Base-by-base conservation (phyloP, 2,888 invertebrate species). In the Cremastinae sp. region DNA sequence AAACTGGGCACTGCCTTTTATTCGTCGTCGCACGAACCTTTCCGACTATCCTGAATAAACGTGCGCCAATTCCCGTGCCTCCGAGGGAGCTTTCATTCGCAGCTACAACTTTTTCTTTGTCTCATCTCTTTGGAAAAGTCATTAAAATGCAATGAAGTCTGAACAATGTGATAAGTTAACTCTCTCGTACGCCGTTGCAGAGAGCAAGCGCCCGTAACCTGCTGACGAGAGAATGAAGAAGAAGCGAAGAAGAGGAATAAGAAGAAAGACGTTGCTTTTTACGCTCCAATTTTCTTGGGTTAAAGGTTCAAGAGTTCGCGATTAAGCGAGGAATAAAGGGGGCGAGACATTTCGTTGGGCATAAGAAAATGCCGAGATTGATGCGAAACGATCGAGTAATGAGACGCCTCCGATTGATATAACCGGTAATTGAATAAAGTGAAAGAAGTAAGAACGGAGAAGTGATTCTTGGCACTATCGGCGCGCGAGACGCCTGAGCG, bases 341-440 rank as follows among this genome's bases (percentile, higher is more conserved):
- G 12, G 3, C 9, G 14, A 41, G 12, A 5, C 12, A 43, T 65
- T 36, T 28, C n/a, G 36, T 20, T 38, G 20, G 14, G n/a, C 18
- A 8, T 28, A 69, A 43, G 41, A 69, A 51, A 51, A 34, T 34
- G 38, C 49, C 12, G 51, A 69, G 49, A 43, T 61, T 43, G 16
- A 70, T 59, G 47, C 51, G 69, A 59, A 61, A 66, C 45, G 68
- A 20, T 36, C 28, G 71, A 41, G 72, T 69, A 69, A 73, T 62
- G 75, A 76, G 72, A 66, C 66, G 22, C 45, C 59, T 65, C 41
- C 65, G 73, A 76, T 76, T 73, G 73, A 76, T 76, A 69, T 73
- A 76, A 64, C 73, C 51, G 59, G 34, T 73, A 64, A 74, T 69
- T 41, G 53, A 69, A 74, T 69, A 61, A 45, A 65, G 41, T 41